These are phyloP conservation scores for Lepidocyrtinus sp. DNA, from an alignment of 2,888 invertebrate species.

Conservation along the genomic window DNA sequence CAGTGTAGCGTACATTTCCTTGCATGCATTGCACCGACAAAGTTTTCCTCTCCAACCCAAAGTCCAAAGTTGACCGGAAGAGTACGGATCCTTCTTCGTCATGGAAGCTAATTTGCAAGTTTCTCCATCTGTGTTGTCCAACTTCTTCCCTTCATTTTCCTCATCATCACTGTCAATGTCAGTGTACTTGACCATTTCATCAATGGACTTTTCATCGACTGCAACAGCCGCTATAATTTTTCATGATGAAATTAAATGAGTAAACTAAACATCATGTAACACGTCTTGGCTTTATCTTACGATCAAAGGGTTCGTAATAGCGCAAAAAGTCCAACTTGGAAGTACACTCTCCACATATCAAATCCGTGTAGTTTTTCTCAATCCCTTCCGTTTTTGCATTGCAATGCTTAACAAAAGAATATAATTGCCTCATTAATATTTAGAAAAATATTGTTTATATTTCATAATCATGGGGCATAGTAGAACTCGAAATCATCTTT, in stretches of 20 bases:
- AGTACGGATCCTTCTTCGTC: slow-evolving; percentile 20
- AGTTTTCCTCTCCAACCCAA: slow-evolving; percentile 43
- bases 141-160: neutral
- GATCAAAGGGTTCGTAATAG: slow-evolving; percentile 39
- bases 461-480: too few species aligned
- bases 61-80: slow-evolving; percentile 34
- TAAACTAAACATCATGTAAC: too few species aligned
- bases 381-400: slow-evolving; percentile 34
- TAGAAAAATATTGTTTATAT: too few species aligned
- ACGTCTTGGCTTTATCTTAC: slow-evolving; percentile 2
- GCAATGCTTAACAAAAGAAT: too few species aligned
- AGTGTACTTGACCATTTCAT: slow-evolving; percentile 35
- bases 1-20: slow-evolving; percentile 72
- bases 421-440: too few species aligned
- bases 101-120: slow-evolving; percentile 24
- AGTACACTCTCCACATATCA: slow-evolving; percentile 31
- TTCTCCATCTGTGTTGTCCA: neutral
- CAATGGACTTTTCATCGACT: slow-evolving; percentile 23
- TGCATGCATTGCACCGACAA: slow-evolving; percentile 34
- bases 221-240: slow-evolving; percentile 14
- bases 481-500: too few species aligned
- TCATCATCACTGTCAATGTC: slow-evolving; percentile 17
- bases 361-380: slow-evolving; percentile 41
- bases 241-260: too few species aligned
- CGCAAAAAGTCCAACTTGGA: slow-evolving; percentile 36